Evolutionary conservation across 2,797 vertebrate genomes (phyloP), one percentile per base, ranked within the genome.

Genomic region (Mareca strepera): DNA sequence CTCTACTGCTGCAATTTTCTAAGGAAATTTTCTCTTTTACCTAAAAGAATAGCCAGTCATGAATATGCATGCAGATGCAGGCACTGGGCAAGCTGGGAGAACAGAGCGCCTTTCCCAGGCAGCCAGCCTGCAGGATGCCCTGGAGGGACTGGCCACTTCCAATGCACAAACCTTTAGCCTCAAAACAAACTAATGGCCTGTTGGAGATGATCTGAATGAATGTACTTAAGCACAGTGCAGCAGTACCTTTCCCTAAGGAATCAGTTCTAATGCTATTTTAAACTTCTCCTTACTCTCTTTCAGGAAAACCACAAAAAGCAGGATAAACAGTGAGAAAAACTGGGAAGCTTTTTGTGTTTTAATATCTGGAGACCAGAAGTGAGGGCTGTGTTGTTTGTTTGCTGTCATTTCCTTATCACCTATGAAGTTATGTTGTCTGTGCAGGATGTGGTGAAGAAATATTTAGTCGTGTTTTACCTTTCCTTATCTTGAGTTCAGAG

Each of bases 11-110:
- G 59, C 55, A 92, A 44, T 96, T 96, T 93, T 86, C 88, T 90
- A 94, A 94, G 76, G 89, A 96, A 90, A 46, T 95, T 95, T 92
- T 91, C 81, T 93, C 78, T 94, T 88, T 94, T 86, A 81, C 93
- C 86, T 2, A 3, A 90, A 93, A 94, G 94, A 94, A 90, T 80
- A 94, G 43, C 77, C 60, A 74, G 48, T 84, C 94, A 95, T 96
- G 93, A 96, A 96, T 96, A 96, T 94, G 92, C 75, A 94, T 92
- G 41, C 0, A 0, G 41, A 41, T 28, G 82, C 31, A 87, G 72
- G 76, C 82, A 68, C 35, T 87, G 75, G 75, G 92, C 72, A 73
- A 82, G 59, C 33, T 52, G 31, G 70, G 43, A 88, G 81, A 88
- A 52, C 0, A 0, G 41, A 67, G 43, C 6, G 52, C 16, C 72